A percentile compares a stretch with the other conserved stretches of the same genome.
Evolutionary conservation across 2,888 invertebrate species (phyloP).

Genomic region (Helleia helle): DNA sequence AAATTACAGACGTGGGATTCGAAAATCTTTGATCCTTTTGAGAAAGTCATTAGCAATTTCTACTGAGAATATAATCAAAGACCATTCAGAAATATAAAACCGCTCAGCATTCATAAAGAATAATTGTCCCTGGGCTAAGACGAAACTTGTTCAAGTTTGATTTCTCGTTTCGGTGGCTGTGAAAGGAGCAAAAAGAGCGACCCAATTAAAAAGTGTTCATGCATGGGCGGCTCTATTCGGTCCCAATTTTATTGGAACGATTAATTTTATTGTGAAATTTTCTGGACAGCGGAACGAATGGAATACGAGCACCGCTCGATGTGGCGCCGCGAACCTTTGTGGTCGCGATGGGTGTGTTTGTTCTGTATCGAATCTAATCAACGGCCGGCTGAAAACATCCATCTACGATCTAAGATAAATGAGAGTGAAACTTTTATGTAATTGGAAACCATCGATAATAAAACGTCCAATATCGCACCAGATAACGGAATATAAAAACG

Average conservation of each 20-base stretch:
- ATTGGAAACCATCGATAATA: constrained; percentile 44
- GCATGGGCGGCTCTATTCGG: constrained; percentile 64
- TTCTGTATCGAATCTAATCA: constrained; percentile 55
- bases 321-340: constrained; percentile 54
- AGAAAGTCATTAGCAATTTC: constrained; percentile 9
- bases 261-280: constrained; percentile 72
- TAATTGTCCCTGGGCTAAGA: constrained; percentile 9
- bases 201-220: constrained; percentile 72
- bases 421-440: constrained; percentile 53
- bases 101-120: constrained; percentile 7
- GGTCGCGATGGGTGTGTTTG: constrained; percentile 55
- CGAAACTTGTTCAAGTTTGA: constrained; percentile 47
- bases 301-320: constrained; percentile 47
- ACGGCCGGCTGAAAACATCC: constrained; percentile 43
- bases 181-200: constrained; percentile 57
- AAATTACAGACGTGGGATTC: constrained; percentile 7
- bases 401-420: constrained; percentile 40
- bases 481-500: constrained; percentile 16
- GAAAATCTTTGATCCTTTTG: constrained; percentile 8
- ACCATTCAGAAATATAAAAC: constrained; percentile 9
- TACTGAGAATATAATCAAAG: constrained; percentile 4
- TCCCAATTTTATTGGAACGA: constrained; percentile 68
- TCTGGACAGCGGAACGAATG: constrained; percentile 69
- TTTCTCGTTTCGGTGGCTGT: constrained; percentile 51
- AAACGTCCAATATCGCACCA: constrained; percentile 25